These are phyloP conservation scores for Pygmarrhopalites habei DNA, from an alignment of 1,140 invertebrate species.

Conservation along the genomic window DNA sequence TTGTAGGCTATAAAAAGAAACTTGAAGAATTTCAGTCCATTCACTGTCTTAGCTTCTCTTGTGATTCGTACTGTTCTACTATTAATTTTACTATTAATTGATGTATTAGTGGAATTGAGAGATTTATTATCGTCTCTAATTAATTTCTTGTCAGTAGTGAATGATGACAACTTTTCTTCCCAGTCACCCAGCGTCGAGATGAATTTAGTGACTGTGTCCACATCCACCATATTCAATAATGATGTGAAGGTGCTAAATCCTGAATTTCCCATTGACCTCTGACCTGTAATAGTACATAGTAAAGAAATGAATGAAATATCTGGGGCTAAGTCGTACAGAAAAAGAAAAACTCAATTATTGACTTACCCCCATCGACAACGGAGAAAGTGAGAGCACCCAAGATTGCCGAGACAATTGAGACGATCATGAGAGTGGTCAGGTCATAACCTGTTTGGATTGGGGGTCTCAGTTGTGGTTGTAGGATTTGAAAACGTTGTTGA, in stretches of 20 bases:
- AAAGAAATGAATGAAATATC: no score
- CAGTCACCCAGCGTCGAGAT: not conserved
- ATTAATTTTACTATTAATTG: no score
- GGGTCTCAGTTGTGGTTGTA: not conserved
- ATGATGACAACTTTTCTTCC: not conserved
- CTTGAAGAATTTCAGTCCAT: not conserved
- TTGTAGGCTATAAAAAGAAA: not conserved
- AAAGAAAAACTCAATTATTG: no score
- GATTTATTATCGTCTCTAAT: no score
- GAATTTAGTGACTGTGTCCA: not conserved
- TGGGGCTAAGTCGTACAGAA: no score
- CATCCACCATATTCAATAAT: not conserved
- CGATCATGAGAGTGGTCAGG: conserved; percentile 18
- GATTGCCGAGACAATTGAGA: conserved; percentile 17
- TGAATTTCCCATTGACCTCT: not conserved
- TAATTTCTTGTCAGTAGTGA: no score
- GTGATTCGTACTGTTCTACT: no score
- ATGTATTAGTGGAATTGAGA: no score
- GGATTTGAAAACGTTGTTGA: not conserved
- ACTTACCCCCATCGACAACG: not conserved
- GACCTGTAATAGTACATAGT: not conserved
- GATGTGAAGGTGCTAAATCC: no score
- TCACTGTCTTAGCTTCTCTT: no score
- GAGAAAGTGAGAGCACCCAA: conserved; percentile 15
- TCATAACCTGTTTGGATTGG: not conserved